Base-by-base conservation (phyloP, 1,140 invertebrate species). In the Drosophila parabipectinata region DNA sequence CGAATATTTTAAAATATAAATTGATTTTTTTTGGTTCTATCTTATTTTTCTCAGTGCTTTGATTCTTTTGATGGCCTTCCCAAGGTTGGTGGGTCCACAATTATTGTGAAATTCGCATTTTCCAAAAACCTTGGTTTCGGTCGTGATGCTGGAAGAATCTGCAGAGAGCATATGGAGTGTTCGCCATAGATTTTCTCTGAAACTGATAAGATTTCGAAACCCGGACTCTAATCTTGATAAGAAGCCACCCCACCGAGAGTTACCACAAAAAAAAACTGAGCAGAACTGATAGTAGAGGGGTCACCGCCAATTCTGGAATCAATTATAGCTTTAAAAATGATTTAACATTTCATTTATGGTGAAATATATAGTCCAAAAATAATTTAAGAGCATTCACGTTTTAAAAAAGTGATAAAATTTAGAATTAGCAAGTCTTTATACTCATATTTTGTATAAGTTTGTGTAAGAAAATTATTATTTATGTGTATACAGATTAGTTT, bases 61-160 rank as follows among this genome's bases (percentile, higher is more conserved):
- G 18, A 71, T 41, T 69, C 44, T 41, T 57, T 30, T 10, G 28
- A 24, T 69, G 50, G 66, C 66, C 66, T 57, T 69, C 24, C 18
- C 24, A 41, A 68, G 64, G 63, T 68, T 56, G 51, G 51, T 12
- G 39, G 24, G 15, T 10, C 52, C 39, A 32, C 3, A n/a, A n/a
- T 50, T 34, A 21, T 71, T 69, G 67, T 69, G 67, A 71, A 71
- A 69, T 69, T 56, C 50, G 12, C 26, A 41, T 60, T 60, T 48
- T 39, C 28, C 48, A 60, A 21, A 21, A 26, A 57, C 24, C 67
- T 41, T 71, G 48, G 32, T 9, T 61, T 61, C n/a, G 21, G 24
- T 48, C 10, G 8, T 21, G 24, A 14, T 51, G 47, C 59, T 67
- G 59, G 60, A 67, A 67, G 21, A 64, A 45, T 69, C 41, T 48